Conservation (phyloP, 37 sponge, comb jelly and placozoan species). For the Eunapius fragilis region DNA sequence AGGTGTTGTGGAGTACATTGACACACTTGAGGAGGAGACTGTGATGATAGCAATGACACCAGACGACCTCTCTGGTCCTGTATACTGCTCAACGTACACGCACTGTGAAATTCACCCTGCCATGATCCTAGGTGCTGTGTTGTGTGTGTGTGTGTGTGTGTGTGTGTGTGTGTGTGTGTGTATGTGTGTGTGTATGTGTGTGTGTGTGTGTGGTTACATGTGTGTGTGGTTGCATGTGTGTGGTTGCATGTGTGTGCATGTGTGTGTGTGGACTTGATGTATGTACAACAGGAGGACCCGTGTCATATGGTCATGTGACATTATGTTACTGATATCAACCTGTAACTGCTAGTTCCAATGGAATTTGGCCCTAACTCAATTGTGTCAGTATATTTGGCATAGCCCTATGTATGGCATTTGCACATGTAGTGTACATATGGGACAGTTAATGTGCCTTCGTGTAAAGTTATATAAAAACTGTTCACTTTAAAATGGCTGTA, state of each 20-base stretch:
- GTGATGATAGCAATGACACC: slow-evolving; percentile 99
- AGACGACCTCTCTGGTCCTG: slow-evolving; percentile 81
- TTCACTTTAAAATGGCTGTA: no score
- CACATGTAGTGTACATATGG: background rate
- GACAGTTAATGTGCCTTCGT: no score
- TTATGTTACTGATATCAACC: no score
- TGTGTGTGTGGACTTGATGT: no score
- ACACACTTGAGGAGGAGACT: slow-evolving; percentile 98
- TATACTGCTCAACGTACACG: slow-evolving; percentile 98
- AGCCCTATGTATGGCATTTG: no score
- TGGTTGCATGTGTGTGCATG: background rate
- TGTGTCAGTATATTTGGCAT: no score
- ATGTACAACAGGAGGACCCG: no score
- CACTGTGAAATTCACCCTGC: slow-evolving; percentile 99
- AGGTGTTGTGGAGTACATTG: slow-evolving; percentile 99
- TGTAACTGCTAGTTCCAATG: no score
- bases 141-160: background rate
- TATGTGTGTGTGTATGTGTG: background rate
- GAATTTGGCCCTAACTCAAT: no score
- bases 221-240: background rate
- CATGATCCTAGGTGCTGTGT: slow-evolving; percentile 91
- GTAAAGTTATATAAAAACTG: no score
- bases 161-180: background rate
- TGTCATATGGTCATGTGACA: no score
- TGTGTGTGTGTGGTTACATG: background rate